A percentile compares a stretch with the other conserved stretches of the same genome.
phyloP scores from a whole-genome alignment of 2,888 invertebrate species.

The Pachymerium ferrugineum region DNA sequence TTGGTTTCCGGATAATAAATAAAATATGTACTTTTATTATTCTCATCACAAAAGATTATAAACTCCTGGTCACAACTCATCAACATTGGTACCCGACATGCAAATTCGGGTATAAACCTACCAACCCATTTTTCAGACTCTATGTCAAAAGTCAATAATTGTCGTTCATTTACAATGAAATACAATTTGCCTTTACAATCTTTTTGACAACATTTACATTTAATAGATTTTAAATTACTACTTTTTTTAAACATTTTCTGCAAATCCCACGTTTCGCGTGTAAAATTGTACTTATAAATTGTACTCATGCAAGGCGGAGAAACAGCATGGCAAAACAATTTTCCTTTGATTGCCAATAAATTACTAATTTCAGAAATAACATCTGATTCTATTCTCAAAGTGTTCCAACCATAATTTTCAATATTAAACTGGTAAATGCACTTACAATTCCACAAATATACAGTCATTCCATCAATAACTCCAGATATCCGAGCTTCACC shows the following conservation, averaged over 20 bases:
- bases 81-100: neutral
- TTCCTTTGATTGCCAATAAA: neutral
- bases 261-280: neutral
- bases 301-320: neutral
- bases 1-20: neutral
- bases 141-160: neutral
- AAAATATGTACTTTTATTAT: neutral
- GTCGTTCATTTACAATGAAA: neutral
- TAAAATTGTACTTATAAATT: neutral
- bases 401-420: neutral
- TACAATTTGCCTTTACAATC: neutral
- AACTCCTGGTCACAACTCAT: neutral
- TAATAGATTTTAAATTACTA: neutral
- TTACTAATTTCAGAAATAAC: neutral
- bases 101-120: neutral
- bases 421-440: neutral
- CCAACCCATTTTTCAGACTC: neutral
- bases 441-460: neutral
- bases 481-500: neutral
- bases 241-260: neutral
- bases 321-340: neutral
- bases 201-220: neutral
- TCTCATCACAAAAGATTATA: neutral
- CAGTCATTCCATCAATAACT: neutral
- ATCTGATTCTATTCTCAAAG: neutral